Evolutionary conservation across 2,113 vertebrate genomes (phyloP).

Genomic region (Astur gentilis): DNA sequence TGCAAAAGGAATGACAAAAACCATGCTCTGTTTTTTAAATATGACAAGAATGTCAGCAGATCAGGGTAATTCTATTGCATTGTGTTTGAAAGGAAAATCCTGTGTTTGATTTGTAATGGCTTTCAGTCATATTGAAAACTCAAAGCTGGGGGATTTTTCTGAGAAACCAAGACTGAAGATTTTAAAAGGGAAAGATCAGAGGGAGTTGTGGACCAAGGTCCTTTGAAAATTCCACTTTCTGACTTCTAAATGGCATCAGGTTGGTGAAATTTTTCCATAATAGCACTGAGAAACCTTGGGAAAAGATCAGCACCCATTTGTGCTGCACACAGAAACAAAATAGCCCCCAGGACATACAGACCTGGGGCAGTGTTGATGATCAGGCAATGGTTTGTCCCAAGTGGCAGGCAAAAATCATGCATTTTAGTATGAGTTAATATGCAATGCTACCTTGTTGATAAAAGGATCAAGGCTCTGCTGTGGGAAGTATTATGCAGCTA

Average conservation of each 20-base stretch:
- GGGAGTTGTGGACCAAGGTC: neutral
- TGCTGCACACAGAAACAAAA: neutral
- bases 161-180: neutral
- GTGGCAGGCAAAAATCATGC: neutral
- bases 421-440: neutral
- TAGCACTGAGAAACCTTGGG: neutral
- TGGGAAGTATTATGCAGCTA: neutral
- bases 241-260: neutral
- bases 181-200: neutral
- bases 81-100: neutral
- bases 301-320: neutral
- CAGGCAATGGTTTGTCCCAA: neutral
- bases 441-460: neutral
- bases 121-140: neutral
- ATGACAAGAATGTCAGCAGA: neutral
- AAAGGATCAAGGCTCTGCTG: neutral
- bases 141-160: neutral
- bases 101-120: neutral
- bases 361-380: neutral
- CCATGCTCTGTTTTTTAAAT: neutral
- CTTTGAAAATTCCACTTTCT: neutral
- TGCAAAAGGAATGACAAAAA: neutral
- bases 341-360: neutral
- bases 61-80: neutral
- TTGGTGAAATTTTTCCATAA: neutral